Conservation (phyloP, 2,888 invertebrate species). For the Pollenia labialis region DNA sequence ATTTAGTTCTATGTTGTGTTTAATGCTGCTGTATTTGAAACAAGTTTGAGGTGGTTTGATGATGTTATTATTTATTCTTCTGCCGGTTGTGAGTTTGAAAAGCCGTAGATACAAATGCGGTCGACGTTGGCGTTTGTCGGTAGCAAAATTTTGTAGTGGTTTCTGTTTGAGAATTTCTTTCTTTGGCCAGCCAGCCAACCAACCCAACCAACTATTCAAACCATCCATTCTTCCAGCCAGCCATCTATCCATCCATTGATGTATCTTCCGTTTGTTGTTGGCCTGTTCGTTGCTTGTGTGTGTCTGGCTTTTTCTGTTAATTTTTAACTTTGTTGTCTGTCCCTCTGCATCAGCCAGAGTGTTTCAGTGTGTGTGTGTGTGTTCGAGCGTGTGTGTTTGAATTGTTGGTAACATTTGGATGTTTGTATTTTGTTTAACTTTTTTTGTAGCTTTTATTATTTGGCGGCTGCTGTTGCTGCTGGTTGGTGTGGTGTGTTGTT, state of each 20-base stretch:
- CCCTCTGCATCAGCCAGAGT: background rate
- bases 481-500: conserved; percentile 27
- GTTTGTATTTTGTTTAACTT: conserved; percentile 41
- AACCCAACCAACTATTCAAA: conserved; percentile 23
- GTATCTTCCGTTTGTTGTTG: conserved; percentile 61
- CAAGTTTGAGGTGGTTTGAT: conserved; percentile 42
- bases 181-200: conserved; percentile 31
- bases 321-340: conserved; percentile 51
- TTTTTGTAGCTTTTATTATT: conserved; percentile 50
- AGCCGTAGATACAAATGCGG: conserved; percentile 44
- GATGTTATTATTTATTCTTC: conserved; percentile 45
- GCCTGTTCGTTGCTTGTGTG: conserved; percentile 32
- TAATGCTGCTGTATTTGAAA: conserved; percentile 9
- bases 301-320: conserved; percentile 51
- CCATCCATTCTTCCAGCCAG: conserved; percentile 31
- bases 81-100: conserved; percentile 43
- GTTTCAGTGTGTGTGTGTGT: background rate
- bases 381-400: background rate
- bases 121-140: conserved; percentile 18
- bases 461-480: conserved; percentile 59
- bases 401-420: conserved; percentile 59
- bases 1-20: background rate
- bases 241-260: conserved; percentile 42
- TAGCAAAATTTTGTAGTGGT: conserved; percentile 40
- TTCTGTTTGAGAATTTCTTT: conserved; percentile 69